Evolutionary conservation across 1,140 invertebrate genomes (phyloP), one percentile per base, ranked within the genome.

Genomic region (Caerostris extrusa): DNA sequence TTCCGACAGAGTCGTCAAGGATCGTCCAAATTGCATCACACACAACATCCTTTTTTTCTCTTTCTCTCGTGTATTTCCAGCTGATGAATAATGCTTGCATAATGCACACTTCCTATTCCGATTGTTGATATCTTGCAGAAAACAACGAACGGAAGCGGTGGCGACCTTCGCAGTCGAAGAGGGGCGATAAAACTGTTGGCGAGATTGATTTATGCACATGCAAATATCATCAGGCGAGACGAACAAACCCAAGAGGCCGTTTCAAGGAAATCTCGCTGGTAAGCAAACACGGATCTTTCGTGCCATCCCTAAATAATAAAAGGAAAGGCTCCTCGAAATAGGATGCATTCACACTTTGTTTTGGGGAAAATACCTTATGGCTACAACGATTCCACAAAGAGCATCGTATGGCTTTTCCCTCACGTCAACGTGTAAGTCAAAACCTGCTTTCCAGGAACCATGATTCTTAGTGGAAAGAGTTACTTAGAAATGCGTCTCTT

Each of bases 61-160:
- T 53, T 12, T 50, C 34, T 53, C 34, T 34, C 34, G 71, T 50
- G 34, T 77, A 50, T 50, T 77, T 53, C 50, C 7, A 10, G 55
- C 77, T 85, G 55, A 57, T 85, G 83, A 85, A 60, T 60, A 85
- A 85, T 8, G 56, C 83, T 85, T 85, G 83, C 83, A 85, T 85
- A 85, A 85, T 85, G 19, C 55, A n/a, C 83, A 34, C 57, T 85
- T 85, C 83, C 83, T 85, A 85, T 58, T 85, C 50, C 83, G 83
- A 85, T 57, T 85, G 83, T 58, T 60, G 83, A 85, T 57, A 34
- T 57, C 19, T 57, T 12, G 7, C 55, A 17, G 57, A 57, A 67
- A 67, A 85, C 83, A 85, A 85, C 83, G 50, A 60, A 55, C 56
- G 83, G 53, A 85, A 60, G 83, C 17, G n/a, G 34, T 85, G 34